Base-by-base conservation (phyloP, 2,888 invertebrate genomes). In the Hirtodrosophila alboralis region DNA sequence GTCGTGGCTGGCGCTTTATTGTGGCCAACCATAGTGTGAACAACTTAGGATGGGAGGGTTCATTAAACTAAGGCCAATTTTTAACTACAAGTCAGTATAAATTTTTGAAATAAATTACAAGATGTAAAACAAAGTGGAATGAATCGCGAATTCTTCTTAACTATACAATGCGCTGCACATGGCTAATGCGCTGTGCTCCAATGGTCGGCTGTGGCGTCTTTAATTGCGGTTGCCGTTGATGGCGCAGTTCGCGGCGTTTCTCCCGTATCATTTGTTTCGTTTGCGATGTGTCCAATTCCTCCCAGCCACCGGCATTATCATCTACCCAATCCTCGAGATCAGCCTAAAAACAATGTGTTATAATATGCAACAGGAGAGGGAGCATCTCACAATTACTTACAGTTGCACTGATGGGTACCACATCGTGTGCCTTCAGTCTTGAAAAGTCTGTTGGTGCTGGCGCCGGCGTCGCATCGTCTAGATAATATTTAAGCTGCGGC, bases 301-400 rank as follows among this genome's bases (percentile, higher is more conserved):
- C 92, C 92, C 92, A 92, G 23, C 91, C 91, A n/a, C 89, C 90
- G 5, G 81, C 62, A 61, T 89, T 87, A 62, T 91, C 92, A 43
- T 92, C 92, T 54, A 91, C 91, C 92, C 92, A 92, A 65, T 92
- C 92, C 71, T 91, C 92, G 10, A 92, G 87, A 66, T 92, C 92
- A 37, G 91, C 91, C 91, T 92, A 48, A 57, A 54, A 33, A 2
- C 4, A 13, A 44, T 9, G 6, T 40, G 0, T 1, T 10, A 7
- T 5, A 1, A 18, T 2, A 5, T 1, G 3, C 18, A 4, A 18
- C 1, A 14, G 1, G 1, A 8, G 1, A 10, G 2, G 5, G 12
- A 18, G 18, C 8, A n/a, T n/a, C n/a, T n/a, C n/a, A 34, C 2
- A 0, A 3, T 7, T 21, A 61, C 76, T 73, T 78, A 88, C 89